A percentile compares a stretch with the other conserved stretches of the same genome.
Conservation (phyloP, 2,113 vertebrate species). For the Apus apus region DNA sequence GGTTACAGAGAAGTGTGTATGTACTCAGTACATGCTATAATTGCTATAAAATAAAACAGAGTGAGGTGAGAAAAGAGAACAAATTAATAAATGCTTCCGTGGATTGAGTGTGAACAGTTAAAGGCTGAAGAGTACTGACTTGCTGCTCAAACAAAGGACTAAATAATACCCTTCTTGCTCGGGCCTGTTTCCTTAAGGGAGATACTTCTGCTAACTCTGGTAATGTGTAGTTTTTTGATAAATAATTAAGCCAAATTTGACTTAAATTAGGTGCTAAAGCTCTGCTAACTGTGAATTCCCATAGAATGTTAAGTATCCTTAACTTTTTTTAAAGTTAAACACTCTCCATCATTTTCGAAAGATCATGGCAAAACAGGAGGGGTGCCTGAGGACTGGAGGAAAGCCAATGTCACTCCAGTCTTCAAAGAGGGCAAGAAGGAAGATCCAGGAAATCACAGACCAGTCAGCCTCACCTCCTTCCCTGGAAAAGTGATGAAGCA, state of each 20-base stretch:
- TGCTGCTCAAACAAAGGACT: neutral
- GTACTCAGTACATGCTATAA: neutral
- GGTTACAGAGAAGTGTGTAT: neutral
- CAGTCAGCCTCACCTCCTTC: no score
- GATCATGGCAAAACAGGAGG: no score
- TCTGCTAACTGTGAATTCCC: neutral
- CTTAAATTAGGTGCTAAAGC: neutral
- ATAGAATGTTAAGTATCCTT: neutral
- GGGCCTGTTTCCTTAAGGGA: neutral
- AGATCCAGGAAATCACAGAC: no score
- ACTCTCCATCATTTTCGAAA: no score
- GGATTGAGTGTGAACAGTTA: neutral
- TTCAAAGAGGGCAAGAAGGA: no score
- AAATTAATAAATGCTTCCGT: fast-evolving
- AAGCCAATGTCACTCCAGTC: no score
- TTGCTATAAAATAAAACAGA: neutral
- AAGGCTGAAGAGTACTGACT: neutral
- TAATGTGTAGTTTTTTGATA: neutral
- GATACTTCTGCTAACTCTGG: neutral
- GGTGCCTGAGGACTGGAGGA: no score
- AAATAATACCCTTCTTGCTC: neutral
- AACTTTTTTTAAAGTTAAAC: no score
- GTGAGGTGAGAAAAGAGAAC: neutral
- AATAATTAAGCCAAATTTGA: neutral
- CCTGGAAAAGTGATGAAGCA: no score